Base-by-base conservation (phyloP, 2,797 vertebrate genomes). In the Antennarius maculatus region DNA sequence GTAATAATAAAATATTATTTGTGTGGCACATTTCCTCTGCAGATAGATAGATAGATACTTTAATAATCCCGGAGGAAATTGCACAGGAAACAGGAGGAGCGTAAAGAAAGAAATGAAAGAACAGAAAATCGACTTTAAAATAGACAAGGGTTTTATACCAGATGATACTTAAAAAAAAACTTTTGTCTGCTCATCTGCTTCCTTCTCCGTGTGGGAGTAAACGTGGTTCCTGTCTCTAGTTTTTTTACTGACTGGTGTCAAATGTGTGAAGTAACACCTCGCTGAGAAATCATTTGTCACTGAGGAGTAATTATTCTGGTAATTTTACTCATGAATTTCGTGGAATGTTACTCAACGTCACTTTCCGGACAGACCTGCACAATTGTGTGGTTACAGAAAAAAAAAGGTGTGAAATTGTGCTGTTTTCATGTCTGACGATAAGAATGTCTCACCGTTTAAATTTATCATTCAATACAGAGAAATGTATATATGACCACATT, bases 191-290 rank as follows among this genome's bases (percentile, higher is more conserved):
- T 86, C n/a, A n/a, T n/a, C n/a, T 82, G 67, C 75, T 78, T 64
- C 53, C 77, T 65, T 43, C 65, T 60, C 49, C 13, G 43, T 17
- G 77, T 79, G 71, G 79, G 80, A 34, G 80, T 61, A 46, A 49
- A 64, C 71, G 47, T 52, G 72, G 61, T 63, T 86, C 54, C 75
- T 80, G 71, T 82, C 18, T 74, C 28, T 76, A 65, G 73, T 81
- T 67, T 76, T 76, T 83, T 83, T 69, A 41, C 18, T 58, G 31
- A 58, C 43, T 37, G 56, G 41, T 72, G 55, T 66, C 34, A 51
- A 65, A 86, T 54, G 39, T 76, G 49, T 79, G 61, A 81, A 60
- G 43, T 49, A 54, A 63, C 55, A 34, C 43, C 15, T 1, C 13
- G 49, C 4, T 17, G 27, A 9, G 67, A 46, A 62, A 48, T 1